Conservation (phyloP, 2,888 invertebrate genomes). For the Chymomyza amoena region DNA sequence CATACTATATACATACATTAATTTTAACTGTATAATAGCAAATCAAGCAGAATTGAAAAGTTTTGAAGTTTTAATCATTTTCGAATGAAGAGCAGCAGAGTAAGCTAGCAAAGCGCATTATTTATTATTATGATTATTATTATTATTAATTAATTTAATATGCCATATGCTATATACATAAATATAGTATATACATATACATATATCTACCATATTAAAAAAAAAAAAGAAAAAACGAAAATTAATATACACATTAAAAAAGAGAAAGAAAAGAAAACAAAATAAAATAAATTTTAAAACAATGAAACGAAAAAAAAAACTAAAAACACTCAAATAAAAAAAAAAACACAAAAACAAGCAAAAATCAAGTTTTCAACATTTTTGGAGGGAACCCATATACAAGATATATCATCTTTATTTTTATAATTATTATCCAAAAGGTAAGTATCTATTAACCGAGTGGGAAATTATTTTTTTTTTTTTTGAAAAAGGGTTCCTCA, state of each 20-base stretch:
- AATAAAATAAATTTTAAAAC: slow-evolving; percentile 3
- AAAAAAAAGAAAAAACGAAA: slow-evolving; percentile 28
- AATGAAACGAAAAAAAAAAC: slow-evolving; percentile 25
- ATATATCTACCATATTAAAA: slow-evolving; percentile 51
- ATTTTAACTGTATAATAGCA: slow-evolving; percentile 54
- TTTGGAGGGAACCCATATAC: neutral
- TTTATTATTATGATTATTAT: slow-evolving; percentile 44
- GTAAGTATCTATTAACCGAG: too few relatives aligned
- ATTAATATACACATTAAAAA: slow-evolving; percentile 36
- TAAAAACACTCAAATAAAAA: slow-evolving; percentile 46
- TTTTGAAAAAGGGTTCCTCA: too few relatives aligned
- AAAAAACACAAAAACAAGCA: slow-evolving; percentile 5
- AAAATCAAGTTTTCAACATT: neutral
- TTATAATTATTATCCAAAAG: too few relatives aligned
- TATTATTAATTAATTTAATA: slow-evolving; percentile 55
- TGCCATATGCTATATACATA: slow-evolving; percentile 35
- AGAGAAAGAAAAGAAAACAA: neutral
- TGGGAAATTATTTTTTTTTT: too few relatives aligned
- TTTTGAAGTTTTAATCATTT: slow-evolving; percentile 64
- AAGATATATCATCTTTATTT: too few relatives aligned
- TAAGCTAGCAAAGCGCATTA: slow-evolving; percentile 48
- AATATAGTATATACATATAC: slow-evolving; percentile 33
- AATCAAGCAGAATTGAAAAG: slow-evolving; percentile 32
- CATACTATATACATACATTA: slow-evolving; percentile 40
- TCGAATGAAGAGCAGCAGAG: slow-evolving; percentile 18